Evolutionary conservation across 2,113 vertebrate species (phyloP).

Genomic region (Mesocricetus auratus): DNA sequence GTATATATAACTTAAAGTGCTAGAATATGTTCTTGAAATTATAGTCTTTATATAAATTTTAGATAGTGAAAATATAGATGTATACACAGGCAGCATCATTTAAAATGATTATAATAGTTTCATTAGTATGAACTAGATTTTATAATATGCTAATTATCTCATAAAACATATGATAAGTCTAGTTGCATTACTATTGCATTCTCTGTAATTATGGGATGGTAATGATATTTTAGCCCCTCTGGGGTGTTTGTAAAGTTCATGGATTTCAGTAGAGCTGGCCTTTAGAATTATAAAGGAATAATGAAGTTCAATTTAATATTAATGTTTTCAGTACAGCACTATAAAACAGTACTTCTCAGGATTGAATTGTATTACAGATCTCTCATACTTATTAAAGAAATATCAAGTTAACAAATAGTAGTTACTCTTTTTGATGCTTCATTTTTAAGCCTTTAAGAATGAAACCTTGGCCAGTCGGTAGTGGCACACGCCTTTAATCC

Average conservation of each 20-base stretch:
- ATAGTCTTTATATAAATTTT: background rate
- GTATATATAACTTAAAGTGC: background rate
- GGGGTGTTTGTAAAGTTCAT: background rate
- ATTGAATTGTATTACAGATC: background rate
- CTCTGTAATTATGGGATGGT: background rate
- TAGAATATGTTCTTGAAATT: background rate
- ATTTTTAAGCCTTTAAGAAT: background rate
- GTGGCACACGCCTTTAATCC: no score
- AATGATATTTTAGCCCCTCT: background rate
- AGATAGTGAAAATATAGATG: background rate
- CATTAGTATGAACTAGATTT: background rate
- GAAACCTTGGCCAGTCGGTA: no score
- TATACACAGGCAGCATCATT: background rate
- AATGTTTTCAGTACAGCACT: background rate
- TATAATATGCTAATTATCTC: background rate
- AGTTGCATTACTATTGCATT: background rate
- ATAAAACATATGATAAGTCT: background rate
- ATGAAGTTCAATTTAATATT: background rate
- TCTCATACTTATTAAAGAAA: background rate
- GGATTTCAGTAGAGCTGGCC: background rate
- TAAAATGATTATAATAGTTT: rapidly evolving
- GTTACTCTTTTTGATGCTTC: background rate
- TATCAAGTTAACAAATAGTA: background rate
- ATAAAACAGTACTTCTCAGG: background rate
- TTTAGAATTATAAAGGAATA: background rate